phyloP scores from a whole-genome alignment of 2,888 invertebrate species.

The Hipparchia sbordonii region DNA sequence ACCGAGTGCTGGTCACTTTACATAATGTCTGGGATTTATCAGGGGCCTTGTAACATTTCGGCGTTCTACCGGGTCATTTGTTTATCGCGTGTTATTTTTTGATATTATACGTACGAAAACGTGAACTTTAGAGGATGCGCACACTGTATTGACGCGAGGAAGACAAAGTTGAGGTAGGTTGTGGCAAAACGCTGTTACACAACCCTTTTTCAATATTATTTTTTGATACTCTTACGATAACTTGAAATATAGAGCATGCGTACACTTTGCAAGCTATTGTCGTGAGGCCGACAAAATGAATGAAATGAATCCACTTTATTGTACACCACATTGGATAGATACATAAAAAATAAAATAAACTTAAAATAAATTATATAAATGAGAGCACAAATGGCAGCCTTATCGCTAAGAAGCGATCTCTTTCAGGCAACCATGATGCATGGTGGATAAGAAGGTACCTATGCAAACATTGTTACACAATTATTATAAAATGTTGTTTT shows the following conservation, averaged over 20 bases:
- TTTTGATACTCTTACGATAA: conserved; percentile 20
- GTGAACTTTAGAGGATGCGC: neutral
- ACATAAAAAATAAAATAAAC: no score
- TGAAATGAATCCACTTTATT: no score
- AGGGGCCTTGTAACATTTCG: conserved; percentile 62
- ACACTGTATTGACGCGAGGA: neutral
- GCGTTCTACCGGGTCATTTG: conserved; percentile 57
- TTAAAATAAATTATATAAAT: no score
- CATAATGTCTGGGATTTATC: conserved; percentile 55
- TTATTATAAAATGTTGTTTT: no score
- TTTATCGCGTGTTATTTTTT: conserved; percentile 19
- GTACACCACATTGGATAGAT: no score
- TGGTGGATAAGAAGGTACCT: no score
- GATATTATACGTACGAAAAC: neutral
- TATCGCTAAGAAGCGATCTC: no score
- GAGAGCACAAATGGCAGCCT: no score
- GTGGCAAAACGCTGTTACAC: no score
- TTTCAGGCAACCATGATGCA: no score
- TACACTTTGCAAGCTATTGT: neutral
- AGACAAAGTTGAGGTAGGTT: neutral
- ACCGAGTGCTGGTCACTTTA: conserved; percentile 26
- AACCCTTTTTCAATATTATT: neutral
- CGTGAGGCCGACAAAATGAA: neutral
- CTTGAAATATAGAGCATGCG: conserved; percentile 28
- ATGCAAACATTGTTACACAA: no score